These are phyloP conservation scores for Laticauda colubrina DNA, from an alignment of 2,113 vertebrate genomes.

Conservation along the genomic window DNA sequence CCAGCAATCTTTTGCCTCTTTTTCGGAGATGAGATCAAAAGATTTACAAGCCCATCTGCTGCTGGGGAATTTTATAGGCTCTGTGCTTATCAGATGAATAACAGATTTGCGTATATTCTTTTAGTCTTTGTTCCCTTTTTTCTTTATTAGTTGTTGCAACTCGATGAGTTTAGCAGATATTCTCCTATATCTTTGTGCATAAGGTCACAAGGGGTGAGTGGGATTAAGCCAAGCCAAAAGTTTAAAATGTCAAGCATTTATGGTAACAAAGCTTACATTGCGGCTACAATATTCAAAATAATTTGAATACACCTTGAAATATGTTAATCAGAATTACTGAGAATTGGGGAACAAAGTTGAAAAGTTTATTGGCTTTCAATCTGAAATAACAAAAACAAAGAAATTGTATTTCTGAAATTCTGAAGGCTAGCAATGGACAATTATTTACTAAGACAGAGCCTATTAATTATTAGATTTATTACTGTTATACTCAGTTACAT, in stretches of 20 bases:
- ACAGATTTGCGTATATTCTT: not conserved
- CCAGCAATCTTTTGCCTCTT: not conserved
- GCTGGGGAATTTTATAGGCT: not conserved
- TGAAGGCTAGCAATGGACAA: not conserved
- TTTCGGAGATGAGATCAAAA: not conserved
- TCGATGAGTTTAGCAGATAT: not conserved
- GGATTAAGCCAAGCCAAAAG: not conserved
- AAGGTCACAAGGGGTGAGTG: not conserved
- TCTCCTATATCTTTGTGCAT: not conserved
- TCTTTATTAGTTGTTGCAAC: not conserved
- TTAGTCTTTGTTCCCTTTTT: not conserved
- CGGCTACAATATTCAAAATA: not conserved
- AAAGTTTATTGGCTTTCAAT: not conserved
- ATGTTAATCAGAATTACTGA: not conserved
- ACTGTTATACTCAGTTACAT: not conserved
- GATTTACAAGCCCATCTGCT: not conserved
- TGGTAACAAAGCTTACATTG: not conserved
- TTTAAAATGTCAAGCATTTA: not conserved
- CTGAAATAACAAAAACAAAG: not conserved
- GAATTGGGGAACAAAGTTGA: not conserved
- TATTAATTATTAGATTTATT: not conserved
- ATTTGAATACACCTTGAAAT: not conserved
- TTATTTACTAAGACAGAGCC: not conserved
- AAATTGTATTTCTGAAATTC: not conserved
- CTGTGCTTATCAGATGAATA: not conserved